These are phyloP conservation scores for Pithys albifrons DNA, from an alignment of 2,113 vertebrate genomes.

Conservation along the genomic window DNA sequence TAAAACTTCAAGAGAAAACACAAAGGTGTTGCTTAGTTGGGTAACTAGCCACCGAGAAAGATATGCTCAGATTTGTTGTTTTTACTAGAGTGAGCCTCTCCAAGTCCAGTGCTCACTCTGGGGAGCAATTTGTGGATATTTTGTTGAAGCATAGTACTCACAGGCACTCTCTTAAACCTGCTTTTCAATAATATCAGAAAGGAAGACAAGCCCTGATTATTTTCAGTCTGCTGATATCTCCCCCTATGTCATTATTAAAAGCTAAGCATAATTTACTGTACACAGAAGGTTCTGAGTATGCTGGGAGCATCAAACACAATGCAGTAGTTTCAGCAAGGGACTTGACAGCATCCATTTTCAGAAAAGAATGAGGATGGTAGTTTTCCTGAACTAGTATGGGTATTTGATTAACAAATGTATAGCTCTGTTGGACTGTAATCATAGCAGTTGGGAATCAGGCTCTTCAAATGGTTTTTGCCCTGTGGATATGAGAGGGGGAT, in stretches of 20 bases:
- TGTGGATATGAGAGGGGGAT: background rate
- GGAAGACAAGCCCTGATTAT: background rate
- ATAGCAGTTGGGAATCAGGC: background rate
- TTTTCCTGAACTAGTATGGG: background rate
- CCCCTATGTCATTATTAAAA: constrained; percentile 13
- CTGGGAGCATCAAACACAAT: background rate
- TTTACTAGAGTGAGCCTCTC: constrained; percentile 16
- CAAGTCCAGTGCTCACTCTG: background rate
- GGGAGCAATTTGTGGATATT: background rate
- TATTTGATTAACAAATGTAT: background rate
- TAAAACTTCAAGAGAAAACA: constrained; percentile 50
- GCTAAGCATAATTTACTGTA: background rate
- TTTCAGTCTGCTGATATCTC: constrained; percentile 3
- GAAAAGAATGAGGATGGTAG: background rate
- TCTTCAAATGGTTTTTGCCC: background rate
- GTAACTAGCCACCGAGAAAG: background rate
- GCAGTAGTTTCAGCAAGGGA: background rate
- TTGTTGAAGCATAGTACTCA: background rate
- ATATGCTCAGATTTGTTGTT: background rate
- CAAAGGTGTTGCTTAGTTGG: constrained; percentile 4
- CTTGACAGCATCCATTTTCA: background rate
- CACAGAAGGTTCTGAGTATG: background rate
- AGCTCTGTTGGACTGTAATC: background rate
- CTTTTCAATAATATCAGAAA: background rate
- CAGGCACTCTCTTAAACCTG: background rate